Evolutionary conservation across 2,797 vertebrate genomes (phyloP), one percentile per base, ranked within the genome.

Genomic region (Oophaga sylvatica): DNA sequence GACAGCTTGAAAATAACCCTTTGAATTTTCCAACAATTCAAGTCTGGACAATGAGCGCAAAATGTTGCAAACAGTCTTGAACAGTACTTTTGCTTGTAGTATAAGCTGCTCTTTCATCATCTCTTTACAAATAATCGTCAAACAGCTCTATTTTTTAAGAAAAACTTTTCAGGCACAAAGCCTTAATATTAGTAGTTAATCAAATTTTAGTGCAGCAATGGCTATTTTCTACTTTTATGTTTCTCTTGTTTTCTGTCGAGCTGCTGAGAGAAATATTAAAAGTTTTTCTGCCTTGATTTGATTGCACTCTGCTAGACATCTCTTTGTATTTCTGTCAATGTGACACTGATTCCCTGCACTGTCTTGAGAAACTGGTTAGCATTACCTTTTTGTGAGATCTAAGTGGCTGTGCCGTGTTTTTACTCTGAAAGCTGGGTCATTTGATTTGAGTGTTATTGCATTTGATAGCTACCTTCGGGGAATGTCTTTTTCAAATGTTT

Each of bases 371-470:
- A 89, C 87, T 89, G 87, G 87, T 89, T 89, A 89, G 84, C 70
- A 86, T 89, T 89, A 86, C 87, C 87, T 89, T 89, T 87, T 89
- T 89, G 87, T 86, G 84, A 89, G 92, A 94, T 90, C 90, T 92
- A 93, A 95, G 92, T 93, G 93, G 92, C 92, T 93, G 92, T 92
- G 89, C 88, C 84, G 90, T 94, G 95, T 95, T 95, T 87, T 95
- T 93, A 92, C 89, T 91, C 90, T 94, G 94, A 94, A 94, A 95
- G 94, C 92, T 92, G 86, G 91, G 90, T 91, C 91, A 90, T 95
- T 95, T 95, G 91, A 91, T 92, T 95, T 94, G 94, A 95, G 93
- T 88, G 93, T 95, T 95, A 96, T 95, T 95, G 93, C 89, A 92
- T 91, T 94, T 95, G 95, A 95, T 95, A 91, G 94, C 90, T 95